Conservation (phyloP, 2,888 invertebrate species). For the Luperina testacea region DNA sequence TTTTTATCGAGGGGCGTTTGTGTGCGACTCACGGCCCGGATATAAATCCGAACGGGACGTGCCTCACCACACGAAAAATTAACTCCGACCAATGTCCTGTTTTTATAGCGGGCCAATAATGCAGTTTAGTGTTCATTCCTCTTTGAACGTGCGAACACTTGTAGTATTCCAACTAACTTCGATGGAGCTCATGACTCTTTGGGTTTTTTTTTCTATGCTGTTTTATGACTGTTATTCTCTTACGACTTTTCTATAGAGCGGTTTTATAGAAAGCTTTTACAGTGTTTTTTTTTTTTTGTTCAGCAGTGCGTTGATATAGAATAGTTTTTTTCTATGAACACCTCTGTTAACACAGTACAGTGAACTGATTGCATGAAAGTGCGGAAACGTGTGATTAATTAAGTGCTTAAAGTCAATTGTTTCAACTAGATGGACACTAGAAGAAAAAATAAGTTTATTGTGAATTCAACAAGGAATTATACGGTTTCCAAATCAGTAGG, state of each 20-base stretch:
- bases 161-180: constrained; percentile 56
- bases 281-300: constrained; percentile 7
- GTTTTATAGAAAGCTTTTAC: constrained; percentile 41
- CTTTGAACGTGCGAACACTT: constrained; percentile 69
- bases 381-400: constrained; percentile 35
- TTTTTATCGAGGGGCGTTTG: constrained; percentile 76
- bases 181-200: constrained; percentile 48
- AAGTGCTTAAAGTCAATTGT: constrained; percentile 6
- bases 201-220: constrained; percentile 30
- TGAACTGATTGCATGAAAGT: constrained; percentile 29
- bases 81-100: constrained; percentile 76
- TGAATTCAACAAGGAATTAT: constrained; percentile 23
- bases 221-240: constrained; percentile 41
- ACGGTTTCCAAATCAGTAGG: constrained; percentile 13
- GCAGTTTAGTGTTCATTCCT: constrained; percentile 74
- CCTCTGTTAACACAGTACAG: constrained; percentile 5
- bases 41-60: constrained; percentile 80
- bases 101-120: constrained; percentile 77
- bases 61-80: constrained; percentile 81
- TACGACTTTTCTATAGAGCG: constrained; percentile 21
- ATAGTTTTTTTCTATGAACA: constrained; percentile 21
- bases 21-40: constrained; percentile 73
- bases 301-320: not conserved
- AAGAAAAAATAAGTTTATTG: constrained; percentile 8
- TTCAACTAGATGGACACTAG: constrained; percentile 1